Conservation (phyloP, 2,797 vertebrate genomes). For the Protosalanx chinensis region DNA sequence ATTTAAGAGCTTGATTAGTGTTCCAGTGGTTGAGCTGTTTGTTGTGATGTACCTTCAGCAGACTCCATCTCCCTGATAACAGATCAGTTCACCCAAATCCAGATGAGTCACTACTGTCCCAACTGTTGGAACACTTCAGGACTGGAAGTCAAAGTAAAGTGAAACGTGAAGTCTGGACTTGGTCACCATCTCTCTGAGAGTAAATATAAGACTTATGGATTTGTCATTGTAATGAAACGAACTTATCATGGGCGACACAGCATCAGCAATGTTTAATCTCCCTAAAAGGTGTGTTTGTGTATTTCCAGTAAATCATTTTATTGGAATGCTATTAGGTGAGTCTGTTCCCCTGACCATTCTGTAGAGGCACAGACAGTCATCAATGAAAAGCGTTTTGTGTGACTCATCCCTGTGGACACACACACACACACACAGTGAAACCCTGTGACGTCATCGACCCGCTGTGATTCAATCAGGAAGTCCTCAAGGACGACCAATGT, state of each 20-base stretch:
- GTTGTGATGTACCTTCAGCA: background rate
- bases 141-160: background rate
- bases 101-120: background rate
- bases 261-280: constrained; percentile 75
- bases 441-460: constrained; percentile 65
- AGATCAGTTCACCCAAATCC: background rate
- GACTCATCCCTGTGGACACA: constrained; percentile 66
- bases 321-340: constrained; percentile 75
- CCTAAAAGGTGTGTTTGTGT: constrained; percentile 76
- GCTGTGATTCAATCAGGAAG: constrained; percentile 78
- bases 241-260: constrained; percentile 22
- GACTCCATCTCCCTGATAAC: too few species aligned
- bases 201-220: constrained; percentile 28
- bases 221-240: constrained; percentile 52
- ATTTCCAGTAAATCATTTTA: constrained; percentile 74
- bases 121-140: background rate
- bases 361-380: constrained; percentile 62
- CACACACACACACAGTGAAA: constrained; percentile 51
- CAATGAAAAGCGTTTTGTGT: constrained; percentile 55
- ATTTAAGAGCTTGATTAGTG: background rate
- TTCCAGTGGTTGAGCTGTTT: background rate
- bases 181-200: constrained; percentile 27
- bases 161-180: constrained; percentile 17
- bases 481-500: constrained; percentile 76
- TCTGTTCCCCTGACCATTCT: constrained; percentile 72